phyloP scores from a whole-genome alignment of 2,797 vertebrate species.

The Crotalus adamanteus region DNA sequence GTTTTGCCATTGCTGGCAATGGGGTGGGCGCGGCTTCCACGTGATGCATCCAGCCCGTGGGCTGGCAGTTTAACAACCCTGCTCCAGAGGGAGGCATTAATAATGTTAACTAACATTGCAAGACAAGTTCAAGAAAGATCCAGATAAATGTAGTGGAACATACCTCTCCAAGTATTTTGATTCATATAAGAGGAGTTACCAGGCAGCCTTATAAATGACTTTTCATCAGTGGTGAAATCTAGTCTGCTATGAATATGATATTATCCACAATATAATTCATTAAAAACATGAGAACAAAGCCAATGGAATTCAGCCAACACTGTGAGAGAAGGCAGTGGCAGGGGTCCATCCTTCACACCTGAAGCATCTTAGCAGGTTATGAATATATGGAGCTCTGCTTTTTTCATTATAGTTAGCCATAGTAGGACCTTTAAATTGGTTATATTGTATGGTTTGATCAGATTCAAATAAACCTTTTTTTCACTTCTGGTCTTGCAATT shows the following conservation, averaged over 20 bases:
- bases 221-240: not conserved
- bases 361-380: not conserved
- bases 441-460: not conserved
- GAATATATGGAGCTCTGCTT: not conserved
- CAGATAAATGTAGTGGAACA: not conserved
- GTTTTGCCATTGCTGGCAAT: too few relatives aligned
- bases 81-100: not conserved
- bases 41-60: too few relatives aligned
- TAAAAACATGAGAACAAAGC: not conserved
- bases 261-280: not conserved
- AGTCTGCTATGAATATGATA: not conserved
- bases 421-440: not conserved
- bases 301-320: not conserved
- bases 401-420: not conserved
- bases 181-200: not conserved
- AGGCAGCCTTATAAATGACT: not conserved
- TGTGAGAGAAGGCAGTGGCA: not conserved
- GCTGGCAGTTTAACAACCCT: too few relatives aligned
- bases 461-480: not conserved
- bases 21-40: too few relatives aligned
- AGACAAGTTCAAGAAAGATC: not conserved
- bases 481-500: not conserved
- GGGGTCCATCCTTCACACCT: not conserved
- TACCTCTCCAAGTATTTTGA: not conserved
- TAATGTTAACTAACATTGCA: not conserved